Percentiles rank a stretch among this genome's conserved stretches.
Evolutionary conservation across 2,113 vertebrate genomes (phyloP).

Genomic region (Amblyornis subalaris): DNA sequence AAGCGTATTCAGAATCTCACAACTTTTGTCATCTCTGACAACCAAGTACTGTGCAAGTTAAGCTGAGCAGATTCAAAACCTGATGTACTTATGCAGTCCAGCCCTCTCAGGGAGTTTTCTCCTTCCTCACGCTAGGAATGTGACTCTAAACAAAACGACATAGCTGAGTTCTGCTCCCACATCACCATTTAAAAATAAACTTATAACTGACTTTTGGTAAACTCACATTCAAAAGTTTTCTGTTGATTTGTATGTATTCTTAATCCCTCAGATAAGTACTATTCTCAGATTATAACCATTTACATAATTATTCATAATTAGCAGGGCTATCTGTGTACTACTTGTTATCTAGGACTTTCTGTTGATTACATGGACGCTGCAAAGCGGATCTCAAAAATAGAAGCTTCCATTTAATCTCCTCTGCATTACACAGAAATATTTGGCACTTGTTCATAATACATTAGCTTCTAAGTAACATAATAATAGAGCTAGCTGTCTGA

Average conservation of each 20-base stretch:
- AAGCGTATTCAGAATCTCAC: neutral
- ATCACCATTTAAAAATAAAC: neutral
- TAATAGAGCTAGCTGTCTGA: conserved; percentile 56
- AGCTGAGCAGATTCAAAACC: neutral
- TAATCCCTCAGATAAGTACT: neutral
- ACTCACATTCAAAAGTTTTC: neutral
- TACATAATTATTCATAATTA: conserved; percentile 51
- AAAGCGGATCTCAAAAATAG: conserved; percentile 52
- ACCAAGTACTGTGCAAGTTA: neutral
- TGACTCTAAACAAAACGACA: neutral
- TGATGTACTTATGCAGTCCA: neutral
- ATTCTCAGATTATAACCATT: neutral
- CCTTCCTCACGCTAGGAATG: neutral
- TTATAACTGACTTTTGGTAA: neutral
- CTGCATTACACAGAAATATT: conserved; percentile 52
- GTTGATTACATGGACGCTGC: neutral
- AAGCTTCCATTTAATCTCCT: conserved; percentile 58
- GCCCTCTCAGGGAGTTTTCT: neutral
- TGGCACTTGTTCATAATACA: conserved; percentile 65
- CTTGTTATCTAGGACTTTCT: conserved; percentile 59
- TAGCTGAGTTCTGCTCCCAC: neutral
- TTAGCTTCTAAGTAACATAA: conserved; percentile 64
- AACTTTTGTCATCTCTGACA: neutral
- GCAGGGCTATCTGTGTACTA: conserved; percentile 20
- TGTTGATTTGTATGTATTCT: neutral